Evolutionary conservation across 2,113 vertebrate genomes (phyloP).

Genomic region (Clarias magur): DNA sequence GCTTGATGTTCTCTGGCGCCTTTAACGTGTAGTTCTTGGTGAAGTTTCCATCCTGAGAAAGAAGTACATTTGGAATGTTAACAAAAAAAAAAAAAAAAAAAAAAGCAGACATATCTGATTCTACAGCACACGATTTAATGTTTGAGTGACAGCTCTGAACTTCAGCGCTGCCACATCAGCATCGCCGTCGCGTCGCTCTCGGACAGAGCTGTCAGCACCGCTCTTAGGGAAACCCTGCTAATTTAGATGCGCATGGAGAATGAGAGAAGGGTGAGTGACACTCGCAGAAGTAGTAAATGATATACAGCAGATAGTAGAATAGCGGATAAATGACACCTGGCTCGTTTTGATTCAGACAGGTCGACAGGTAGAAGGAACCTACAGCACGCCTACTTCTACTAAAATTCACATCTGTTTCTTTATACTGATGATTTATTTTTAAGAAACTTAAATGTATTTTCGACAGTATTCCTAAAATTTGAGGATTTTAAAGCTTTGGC

Average conservation of each 20-base stretch:
- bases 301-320: not conserved
- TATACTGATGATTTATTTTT: not conserved
- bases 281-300: not conserved
- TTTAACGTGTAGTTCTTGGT: conserved; percentile 52
- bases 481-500: too few species aligned
- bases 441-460: not conserved
- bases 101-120: not conserved
- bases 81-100: not conserved
- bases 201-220: not conserved
- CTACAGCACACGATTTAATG: not conserved
- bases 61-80: conserved; percentile 33
- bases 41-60: conserved; percentile 87
- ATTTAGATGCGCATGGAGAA: not conserved
- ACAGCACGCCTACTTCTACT: not conserved
- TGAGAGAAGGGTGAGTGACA: not conserved
- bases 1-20: conserved; percentile 56
- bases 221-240: conserved; percentile 1
- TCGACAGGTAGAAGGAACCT: not conserved
- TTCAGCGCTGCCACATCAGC: not conserved
- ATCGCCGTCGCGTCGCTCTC: too few species aligned
- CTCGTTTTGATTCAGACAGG: not conserved
- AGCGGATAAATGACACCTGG: not conserved
- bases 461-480: too few species aligned
- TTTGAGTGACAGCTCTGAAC: conserved; percentile 15
- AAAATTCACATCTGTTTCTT: not conserved